These are phyloP conservation scores for Leucania comma DNA, from an alignment of 2,888 invertebrate species.

Conservation along the genomic window DNA sequence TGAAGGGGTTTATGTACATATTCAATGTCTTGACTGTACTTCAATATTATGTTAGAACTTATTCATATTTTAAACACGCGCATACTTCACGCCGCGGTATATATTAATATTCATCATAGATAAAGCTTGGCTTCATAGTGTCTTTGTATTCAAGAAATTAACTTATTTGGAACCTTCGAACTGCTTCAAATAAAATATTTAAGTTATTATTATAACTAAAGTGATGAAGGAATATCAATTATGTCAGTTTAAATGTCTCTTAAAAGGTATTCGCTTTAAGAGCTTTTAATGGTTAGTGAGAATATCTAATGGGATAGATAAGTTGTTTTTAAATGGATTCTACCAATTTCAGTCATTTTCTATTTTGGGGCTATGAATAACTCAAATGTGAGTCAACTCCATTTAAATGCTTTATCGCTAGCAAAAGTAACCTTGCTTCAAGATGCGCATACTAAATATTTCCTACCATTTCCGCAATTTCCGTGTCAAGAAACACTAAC, in stretches of 20 bases:
- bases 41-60: conserved; percentile 56
- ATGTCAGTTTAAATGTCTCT: conserved; percentile 6
- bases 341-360: conserved; percentile 29
- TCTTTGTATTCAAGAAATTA: conserved; percentile 52
- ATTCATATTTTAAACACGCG: conserved; percentile 69
- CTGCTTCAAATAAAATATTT: conserved; percentile 29
- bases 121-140: conserved; percentile 46
- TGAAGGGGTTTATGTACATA: too few relatives aligned
- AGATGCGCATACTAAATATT: conserved; percentile 2
- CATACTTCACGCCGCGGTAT: conserved; percentile 47
- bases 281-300: conserved; percentile 16
- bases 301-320: conserved; percentile 23
- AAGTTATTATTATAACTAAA: conserved; percentile 9
- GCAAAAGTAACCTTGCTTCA: not conserved
- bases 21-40: conserved; percentile 22
- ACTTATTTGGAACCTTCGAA: conserved; percentile 47
- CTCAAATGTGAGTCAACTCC: not conserved
- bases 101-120: conserved; percentile 65
- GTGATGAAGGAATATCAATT: conserved; percentile 17
- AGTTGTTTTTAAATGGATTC: conserved; percentile 6
- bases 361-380: not conserved
- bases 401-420: not conserved
- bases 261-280: conserved; percentile 23
- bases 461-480: conserved; percentile 7
- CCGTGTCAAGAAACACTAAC: not conserved